Conservation (phyloP, 2,797 vertebrate genomes). For the Labeo calbasu region DNA sequence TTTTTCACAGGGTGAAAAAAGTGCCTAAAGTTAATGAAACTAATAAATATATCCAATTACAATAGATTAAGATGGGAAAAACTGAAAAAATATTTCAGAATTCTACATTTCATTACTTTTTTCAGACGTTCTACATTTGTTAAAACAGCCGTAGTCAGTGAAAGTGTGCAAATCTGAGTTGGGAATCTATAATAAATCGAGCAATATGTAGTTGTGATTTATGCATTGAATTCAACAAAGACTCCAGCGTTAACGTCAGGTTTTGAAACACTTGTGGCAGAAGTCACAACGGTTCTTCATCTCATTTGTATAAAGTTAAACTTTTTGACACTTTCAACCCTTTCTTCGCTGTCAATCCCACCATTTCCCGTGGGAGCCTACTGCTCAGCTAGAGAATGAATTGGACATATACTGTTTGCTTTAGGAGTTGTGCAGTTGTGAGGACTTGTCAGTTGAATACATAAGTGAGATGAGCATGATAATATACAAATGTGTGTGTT, state of each 20-base stretch:
- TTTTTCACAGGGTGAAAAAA: background rate
- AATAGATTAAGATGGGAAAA: too few species aligned
- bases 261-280: constrained; percentile 12
- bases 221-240: background rate
- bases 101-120: too few species aligned
- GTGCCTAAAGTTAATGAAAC: background rate
- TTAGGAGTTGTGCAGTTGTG: constrained; percentile 4
- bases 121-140: background rate
- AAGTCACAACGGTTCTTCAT: background rate
- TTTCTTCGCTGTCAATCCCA: background rate
- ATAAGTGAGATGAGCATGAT: background rate
- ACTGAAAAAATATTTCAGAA: background rate
- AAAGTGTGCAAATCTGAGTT: background rate
- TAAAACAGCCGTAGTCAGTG: background rate
- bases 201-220: background rate
- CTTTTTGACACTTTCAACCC: background rate
- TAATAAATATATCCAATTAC: background rate
- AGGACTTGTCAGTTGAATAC: background rate
- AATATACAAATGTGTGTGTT: background rate
- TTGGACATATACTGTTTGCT: background rate
- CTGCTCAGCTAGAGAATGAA: background rate
- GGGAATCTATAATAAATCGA: background rate
- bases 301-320: constrained; percentile 1
- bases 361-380: background rate
- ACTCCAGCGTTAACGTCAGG: background rate